Base-by-base conservation (phyloP, 2,888 invertebrate genomes). In the Cheilosia urbana region DNA sequence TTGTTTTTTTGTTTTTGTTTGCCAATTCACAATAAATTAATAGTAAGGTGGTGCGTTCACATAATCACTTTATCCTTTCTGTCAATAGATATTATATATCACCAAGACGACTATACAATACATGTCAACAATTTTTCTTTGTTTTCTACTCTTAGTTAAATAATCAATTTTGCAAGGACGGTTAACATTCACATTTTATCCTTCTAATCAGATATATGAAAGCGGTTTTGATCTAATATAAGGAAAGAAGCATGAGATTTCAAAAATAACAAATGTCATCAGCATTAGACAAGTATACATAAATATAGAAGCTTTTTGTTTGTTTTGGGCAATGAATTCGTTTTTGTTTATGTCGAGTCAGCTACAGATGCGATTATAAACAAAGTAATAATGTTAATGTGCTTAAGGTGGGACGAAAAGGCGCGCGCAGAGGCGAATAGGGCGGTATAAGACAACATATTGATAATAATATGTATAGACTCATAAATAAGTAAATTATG, bases 361-460 rank as follows among this genome's bases (percentile, higher is more conserved):
- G 42, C 68, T 68, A 76, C 58, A 66, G 68, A 76, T 76, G 76
- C 76, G 51, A 51, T 68, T 76, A 57, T 34, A 24, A 47, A 65
- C 17, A 37, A 21, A 66, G 34, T 17, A 68, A 45, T 66, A 65
- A 84, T 84, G 84, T 82, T 82, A 82, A 66, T 84, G 68, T 79
- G 79, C 65, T 71, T 55, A 65, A 71, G 79, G 79, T 84, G 79
- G 84, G 79, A 84, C 75, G 79, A 79, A 19, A 6, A 72, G 65
- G 84, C 73, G 78, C 77, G 73, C 83, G 78, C 68, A 57, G 49
- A 68, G 57, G 69, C 78, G 57, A 15, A 21, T 60, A 69, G 75
- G 84, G 79, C 79, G 37, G 65, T 66, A 66, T 76, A 71, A 84
- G 84, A 71, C 79, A 84, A 84, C 84, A 84, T 84, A 84, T 71